These are phyloP conservation scores for Mythimna vitellina DNA, from an alignment of 2,888 invertebrate species.

Conservation along the genomic window DNA sequence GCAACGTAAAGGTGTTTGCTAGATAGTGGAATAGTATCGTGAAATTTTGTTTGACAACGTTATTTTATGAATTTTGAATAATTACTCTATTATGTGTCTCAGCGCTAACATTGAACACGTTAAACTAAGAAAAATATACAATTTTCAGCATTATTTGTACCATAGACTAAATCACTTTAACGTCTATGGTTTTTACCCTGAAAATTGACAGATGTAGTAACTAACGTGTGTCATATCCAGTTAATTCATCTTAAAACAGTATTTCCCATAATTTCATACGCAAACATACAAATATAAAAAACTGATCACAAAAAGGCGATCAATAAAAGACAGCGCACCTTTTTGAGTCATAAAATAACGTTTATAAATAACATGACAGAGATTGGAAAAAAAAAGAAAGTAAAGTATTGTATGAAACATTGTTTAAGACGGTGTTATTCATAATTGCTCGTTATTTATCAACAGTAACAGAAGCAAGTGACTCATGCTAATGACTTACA, in stretches of 20 bases:
- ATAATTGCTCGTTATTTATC: slow-evolving; percentile 62
- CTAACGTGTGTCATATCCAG: neutral
- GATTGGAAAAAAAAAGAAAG: slow-evolving; percentile 28
- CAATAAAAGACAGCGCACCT: neutral
- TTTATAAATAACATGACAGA: slow-evolving; percentile 43
- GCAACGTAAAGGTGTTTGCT: slow-evolving; percentile 61
- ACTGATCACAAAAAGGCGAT: neutral
- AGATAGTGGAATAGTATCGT: slow-evolving; percentile 37
- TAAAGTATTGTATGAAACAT: slow-evolving; percentile 48
- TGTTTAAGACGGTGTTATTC: slow-evolving; percentile 57
- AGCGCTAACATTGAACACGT: no score
- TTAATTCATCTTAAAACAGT: neutral
- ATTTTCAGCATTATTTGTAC: no score
- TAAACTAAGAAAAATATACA: no score
- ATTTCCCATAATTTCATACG: neutral
- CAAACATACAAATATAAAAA: neutral
- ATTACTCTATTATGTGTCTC: no score
- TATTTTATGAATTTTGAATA: slow-evolving; percentile 35
- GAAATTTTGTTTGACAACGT: slow-evolving; percentile 26
- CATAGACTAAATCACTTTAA: no score
- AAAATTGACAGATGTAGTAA: neutral
- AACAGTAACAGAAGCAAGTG: slow-evolving; percentile 68
- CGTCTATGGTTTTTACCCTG: no score
- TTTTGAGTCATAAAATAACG: slow-evolving; percentile 49
- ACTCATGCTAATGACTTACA: slow-evolving; percentile 78